Base-by-base conservation (phyloP, 2,113 vertebrate genomes). In the Albula goreensis region DNA sequence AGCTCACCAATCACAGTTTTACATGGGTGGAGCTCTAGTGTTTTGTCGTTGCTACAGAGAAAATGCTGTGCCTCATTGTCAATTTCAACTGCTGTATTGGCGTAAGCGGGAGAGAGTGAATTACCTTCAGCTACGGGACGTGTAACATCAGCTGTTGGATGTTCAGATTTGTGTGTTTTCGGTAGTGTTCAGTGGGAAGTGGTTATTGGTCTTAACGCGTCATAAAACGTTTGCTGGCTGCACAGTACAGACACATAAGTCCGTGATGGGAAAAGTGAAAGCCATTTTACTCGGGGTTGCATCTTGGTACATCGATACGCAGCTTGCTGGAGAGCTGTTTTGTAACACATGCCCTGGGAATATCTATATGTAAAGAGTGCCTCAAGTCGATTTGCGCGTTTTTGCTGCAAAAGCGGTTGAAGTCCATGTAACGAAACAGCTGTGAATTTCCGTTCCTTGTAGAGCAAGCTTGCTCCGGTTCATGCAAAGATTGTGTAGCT, bases 1-100 rank as follows among this genome's bases (percentile, higher is more conserved):
- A 9, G 83, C 31, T 52, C 17, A 9, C 94, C 94, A 95, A 95
- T 94, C 84, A 80, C 22, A n/a, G 31, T 0, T 2, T 2, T 0
- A 0, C 1, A 25, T 31, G 19, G 92, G 93, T 82, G 90, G 90
- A n/a, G 80, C 6, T 25, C 0, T 0, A 7, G 7, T 25, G 63
- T 87, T 90, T 90, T 86, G 83, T 83, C 15, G 91, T 93, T 93
- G 70, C 92, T 87, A 92, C 89, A 91, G 91, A 82, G 92, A 92
- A 91, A 91, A 5, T 89, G 90, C 84, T 90, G 80, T 80, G 90
- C 89, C 87, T 91, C 89, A 86, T 89, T 88, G 86, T 89, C 86
- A 85, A 77, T 74, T 85, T 85, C 81, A 82, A 74, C 85, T 82
- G 78, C 86, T 49, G 81, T 60, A 19, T 49, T 66, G 57, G 13